A percentile compares a stretch with the other conserved stretches of the same genome.
These are phyloP conservation scores for Laspeyria flexula DNA, from an alignment of 2,888 invertebrate genomes.

Conservation along the genomic window DNA sequence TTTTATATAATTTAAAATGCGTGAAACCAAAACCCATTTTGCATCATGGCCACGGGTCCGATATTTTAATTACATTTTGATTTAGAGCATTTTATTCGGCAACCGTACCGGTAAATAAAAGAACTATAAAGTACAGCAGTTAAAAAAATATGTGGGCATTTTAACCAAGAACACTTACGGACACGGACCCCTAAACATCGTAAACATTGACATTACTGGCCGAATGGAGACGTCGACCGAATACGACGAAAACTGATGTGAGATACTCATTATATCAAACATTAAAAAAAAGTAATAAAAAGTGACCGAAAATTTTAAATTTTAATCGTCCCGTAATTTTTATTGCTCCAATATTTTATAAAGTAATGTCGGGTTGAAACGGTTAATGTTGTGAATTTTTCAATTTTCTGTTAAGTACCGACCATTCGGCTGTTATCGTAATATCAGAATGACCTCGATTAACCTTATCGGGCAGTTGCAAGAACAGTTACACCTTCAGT, in stretches of 20 bases:
- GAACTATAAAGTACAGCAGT: constrained; percentile 2
- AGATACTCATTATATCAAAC: constrained; percentile 31
- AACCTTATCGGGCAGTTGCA: constrained; percentile 50
- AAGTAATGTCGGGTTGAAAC: constrained; percentile 35
- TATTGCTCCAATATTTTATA: constrained; percentile 32
- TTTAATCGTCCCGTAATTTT: constrained; percentile 53
- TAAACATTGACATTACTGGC: constrained; percentile 29
- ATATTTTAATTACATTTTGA: no score
- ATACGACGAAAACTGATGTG: constrained; percentile 11
- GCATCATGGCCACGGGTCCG: no score
- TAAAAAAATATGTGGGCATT: constrained; percentile 9
- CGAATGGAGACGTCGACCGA: constrained; percentile 43
- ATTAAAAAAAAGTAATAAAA: constrained; percentile 31
- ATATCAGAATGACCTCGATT: constrained; percentile 51
- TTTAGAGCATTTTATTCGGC: no score
- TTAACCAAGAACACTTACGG: constrained; percentile 22
- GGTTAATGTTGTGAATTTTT: constrained; percentile 43
- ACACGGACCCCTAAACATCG: constrained; percentile 23
- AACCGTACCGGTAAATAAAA: no score
- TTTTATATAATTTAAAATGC: no score
- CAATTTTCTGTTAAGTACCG: constrained; percentile 41
- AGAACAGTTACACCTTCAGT: constrained; percentile 37
- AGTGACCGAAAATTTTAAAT: background rate
- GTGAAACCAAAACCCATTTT: no score
- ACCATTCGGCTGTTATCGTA: constrained; percentile 39